A percentile compares a stretch with the other conserved stretches of the same genome.
Conservation (phyloP, 2,888 invertebrate species). For the Opisthograptis luteolata region DNA sequence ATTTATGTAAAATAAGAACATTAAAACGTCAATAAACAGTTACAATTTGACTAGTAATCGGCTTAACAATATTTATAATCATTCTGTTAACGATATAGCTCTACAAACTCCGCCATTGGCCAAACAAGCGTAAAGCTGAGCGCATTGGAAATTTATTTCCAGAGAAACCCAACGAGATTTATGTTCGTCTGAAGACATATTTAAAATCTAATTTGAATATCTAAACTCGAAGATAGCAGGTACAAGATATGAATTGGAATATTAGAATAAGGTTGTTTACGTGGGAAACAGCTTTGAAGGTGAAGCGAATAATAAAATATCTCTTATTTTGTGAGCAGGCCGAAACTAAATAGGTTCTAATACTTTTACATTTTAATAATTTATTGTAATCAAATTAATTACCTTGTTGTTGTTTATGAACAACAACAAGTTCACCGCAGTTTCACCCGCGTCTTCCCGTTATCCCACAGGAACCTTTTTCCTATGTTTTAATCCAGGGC, state of each 20-base stretch:
- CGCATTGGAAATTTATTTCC: conserved; percentile 32
- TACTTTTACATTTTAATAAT: too few species aligned
- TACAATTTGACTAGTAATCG: conserved; percentile 33
- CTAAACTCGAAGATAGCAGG: conserved; percentile 17
- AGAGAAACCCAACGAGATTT: conserved; percentile 35
- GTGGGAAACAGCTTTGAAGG: conserved; percentile 1
- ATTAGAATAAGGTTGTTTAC: conserved; percentile 15
- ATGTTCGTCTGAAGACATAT: conserved; percentile 25
- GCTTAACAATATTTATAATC: conserved; percentile 36
- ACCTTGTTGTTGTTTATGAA: conserved; percentile 8
- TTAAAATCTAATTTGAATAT: conserved; percentile 35
- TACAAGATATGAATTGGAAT: conserved; percentile 23
- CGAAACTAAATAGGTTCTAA: too few species aligned
- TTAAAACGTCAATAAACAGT: conserved; percentile 28
- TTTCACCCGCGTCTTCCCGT: too few species aligned
- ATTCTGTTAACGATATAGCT: conserved; percentile 25
- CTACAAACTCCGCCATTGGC: conserved; percentile 28
- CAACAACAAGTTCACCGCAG: conserved; percentile 23
- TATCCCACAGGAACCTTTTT: too few species aligned
- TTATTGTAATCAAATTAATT: too few species aligned
- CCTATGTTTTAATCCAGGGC: too few species aligned
- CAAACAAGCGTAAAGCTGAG: conserved; percentile 29
- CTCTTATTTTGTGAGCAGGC: too few species aligned
- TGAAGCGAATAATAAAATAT: conserved; percentile 10
- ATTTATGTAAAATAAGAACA: conserved; percentile 25